Percentiles rank a stretch among this genome's conserved stretches.
Evolutionary conservation across 92 coral and sea anemone genomes (phyloP).

Genomic region (Actinostola sp.): DNA sequence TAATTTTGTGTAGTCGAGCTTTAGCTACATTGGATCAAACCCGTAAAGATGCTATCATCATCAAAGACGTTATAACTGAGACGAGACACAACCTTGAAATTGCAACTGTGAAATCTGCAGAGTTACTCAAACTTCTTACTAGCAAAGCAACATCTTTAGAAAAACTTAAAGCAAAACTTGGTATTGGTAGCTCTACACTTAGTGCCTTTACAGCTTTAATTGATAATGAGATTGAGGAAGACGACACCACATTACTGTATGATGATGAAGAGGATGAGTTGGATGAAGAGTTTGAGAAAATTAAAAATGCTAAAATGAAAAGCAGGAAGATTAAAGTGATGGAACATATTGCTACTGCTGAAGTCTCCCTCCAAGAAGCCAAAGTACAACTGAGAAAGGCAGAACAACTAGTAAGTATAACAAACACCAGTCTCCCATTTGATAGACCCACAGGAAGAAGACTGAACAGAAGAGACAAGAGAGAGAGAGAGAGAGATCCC

Average conservation of each 20-base stretch:
- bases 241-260: constrained; percentile 76
- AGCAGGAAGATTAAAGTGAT: constrained; percentile 79
- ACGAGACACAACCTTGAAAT: constrained; percentile 80
- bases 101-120: constrained; percentile 80
- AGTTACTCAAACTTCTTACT: constrained; percentile 82
- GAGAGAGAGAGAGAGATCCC: neutral
- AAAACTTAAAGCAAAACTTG: constrained; percentile 95
- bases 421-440: neutral
- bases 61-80: constrained; percentile 81
- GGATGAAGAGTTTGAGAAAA: constrained; percentile 95
- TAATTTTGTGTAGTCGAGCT: constrained; percentile 78
- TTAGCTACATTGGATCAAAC: constrained; percentile 89
- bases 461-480: neutral
- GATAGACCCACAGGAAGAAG: neutral
- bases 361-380: constrained; percentile 57
- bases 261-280: constrained; percentile 91
- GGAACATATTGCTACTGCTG: constrained; percentile 86
- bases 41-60: constrained; percentile 84
- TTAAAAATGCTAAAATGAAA: constrained; percentile 84
- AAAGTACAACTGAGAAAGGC: constrained; percentile 77
- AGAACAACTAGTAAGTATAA: constrained; percentile 74
- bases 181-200: constrained; percentile 90
- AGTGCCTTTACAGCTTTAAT: constrained; percentile 93
- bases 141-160: constrained; percentile 87
- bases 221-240: constrained; percentile 95